These are phyloP conservation scores for Bergia puertoricense DNA, from an alignment of 92 coral and sea anemone genomes.

Conservation along the genomic window DNA sequence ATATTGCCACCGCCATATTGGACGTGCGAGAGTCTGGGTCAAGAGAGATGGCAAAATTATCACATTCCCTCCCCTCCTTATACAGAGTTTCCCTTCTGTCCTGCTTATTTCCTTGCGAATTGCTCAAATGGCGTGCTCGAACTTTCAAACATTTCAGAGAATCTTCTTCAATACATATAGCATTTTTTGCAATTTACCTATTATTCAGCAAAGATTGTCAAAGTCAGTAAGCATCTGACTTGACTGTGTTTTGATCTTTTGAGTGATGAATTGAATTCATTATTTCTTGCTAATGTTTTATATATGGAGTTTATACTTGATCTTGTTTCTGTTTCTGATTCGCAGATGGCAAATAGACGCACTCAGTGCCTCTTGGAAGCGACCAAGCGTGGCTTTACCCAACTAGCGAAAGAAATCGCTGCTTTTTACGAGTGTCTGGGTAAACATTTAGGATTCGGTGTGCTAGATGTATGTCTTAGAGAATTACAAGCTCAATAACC, in stretches of 20 bases:
- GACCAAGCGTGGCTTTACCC: too few relatives aligned
- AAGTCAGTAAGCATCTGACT: not conserved
- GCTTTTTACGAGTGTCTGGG: slow-evolving; percentile 45
- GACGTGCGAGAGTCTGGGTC: slow-evolving; percentile 32
- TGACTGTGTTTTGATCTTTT: not conserved
- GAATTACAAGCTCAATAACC: slow-evolving; percentile 44
- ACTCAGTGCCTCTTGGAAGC: slow-evolving; percentile 42
- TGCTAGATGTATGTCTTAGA: slow-evolving; percentile 41
- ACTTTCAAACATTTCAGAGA: not conserved
- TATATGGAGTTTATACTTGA: slow-evolving; percentile 1
- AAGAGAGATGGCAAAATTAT: slow-evolving; percentile 33
- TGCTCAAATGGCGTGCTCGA: not conserved
- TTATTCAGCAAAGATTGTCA: slow-evolving; percentile 28
- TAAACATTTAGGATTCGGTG: slow-evolving; percentile 39
- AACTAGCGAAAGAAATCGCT: slow-evolving; percentile 39
- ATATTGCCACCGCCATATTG: not conserved
- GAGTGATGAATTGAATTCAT: slow-evolving; percentile 32
- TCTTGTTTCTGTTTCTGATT: slow-evolving; percentile 5
- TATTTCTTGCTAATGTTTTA: slow-evolving; percentile 28
- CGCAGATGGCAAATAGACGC: slow-evolving; percentile 53
- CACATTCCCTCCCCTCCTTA: slow-evolving; percentile 37
- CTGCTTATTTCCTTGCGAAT: not conserved
- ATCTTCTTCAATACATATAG: slow-evolving; percentile 26
- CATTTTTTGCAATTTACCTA: not conserved
- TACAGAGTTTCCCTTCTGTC: not conserved